Evolutionary conservation across 2,113 vertebrate species (phyloP), one percentile per base, ranked within the genome.

Genomic region (Microcebus ravelobensis): DNA sequence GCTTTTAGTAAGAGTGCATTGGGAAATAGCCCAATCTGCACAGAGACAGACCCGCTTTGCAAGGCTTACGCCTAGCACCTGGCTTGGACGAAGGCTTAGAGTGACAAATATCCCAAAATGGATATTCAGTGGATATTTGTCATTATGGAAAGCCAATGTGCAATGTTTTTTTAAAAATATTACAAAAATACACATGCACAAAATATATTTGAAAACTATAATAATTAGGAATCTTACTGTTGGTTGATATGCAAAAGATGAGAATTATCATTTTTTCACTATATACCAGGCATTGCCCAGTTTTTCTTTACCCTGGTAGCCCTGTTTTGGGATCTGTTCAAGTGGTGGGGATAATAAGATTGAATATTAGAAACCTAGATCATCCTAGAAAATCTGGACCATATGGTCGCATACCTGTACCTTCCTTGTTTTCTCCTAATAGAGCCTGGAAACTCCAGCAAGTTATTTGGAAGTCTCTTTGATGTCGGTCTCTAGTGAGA

Each of bases 391-490:
- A 95, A 52, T 50, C 59, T n/a, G 52, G 52, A 70, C 96, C 96
- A 97, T 95, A 87, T 97, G 96, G 87, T 50, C 8, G 3, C 8
- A 1, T 90, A 97, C 87, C 89, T 96, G 92, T 70, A 71, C 87
- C 95, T 94, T 93, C 92, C 80, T 90, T n/a, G 0, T 96, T 97
- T 97, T 95, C 95, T 96, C 95, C 86, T 92, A 84, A 82, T 82
- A 96, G 94, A 96, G 96, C 92, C 95, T 97, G 87, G 85, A 98
- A 98, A 97, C 96, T 97, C 96, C 96, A 96, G 97, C 97, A 97
- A 97, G 96, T 98, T 97, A 98, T 98, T 97, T 98, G 85, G 91
- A 97, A 99, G 96, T 98, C 98, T 98, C 98, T 99, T 98, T 99
- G 98, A 99, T 98, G 98, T 98, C 45, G 82, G 94, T 98, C 98